Evolutionary conservation across 2,797 vertebrate genomes (phyloP).

Genomic region (Dermochelys coriacea): DNA sequence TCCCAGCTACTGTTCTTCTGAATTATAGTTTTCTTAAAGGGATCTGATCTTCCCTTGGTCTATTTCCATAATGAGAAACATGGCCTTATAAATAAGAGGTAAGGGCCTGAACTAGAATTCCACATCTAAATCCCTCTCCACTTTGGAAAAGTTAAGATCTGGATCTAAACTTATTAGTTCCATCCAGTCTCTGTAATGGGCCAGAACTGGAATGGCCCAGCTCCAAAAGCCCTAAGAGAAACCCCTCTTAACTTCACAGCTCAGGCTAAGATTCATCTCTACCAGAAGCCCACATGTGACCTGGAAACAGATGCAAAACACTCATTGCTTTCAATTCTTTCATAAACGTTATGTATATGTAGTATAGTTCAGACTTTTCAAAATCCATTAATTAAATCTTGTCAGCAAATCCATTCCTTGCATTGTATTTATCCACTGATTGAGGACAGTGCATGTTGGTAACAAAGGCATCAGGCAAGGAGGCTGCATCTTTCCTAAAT

Average conservation of each 20-base stretch:
- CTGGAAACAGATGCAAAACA: not conserved
- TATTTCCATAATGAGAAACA: not conserved
- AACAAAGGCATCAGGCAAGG: conserved; percentile 37
- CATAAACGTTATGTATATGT: conserved; percentile 12
- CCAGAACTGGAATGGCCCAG: not conserved
- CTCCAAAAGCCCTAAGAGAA: not conserved
- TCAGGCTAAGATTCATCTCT: fast-evolving
- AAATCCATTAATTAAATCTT: conserved; percentile 52
- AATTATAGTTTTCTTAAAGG: not conserved
- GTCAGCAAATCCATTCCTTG: conserved; percentile 23
- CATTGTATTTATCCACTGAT: conserved; percentile 46
- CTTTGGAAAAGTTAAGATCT: not conserved
- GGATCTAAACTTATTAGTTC: not conserved
- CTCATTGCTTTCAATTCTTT: conserved; percentile 27
- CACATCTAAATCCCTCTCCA: not conserved
- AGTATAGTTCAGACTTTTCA: not conserved
- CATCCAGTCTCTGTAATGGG: not conserved
- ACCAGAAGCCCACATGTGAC: not conserved
- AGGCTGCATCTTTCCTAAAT: conserved; percentile 7
- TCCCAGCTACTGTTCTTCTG: not conserved
- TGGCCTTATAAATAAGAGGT: not conserved
- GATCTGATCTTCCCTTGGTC: not conserved
- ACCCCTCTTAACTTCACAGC: not conserved
- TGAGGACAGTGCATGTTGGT: not conserved
- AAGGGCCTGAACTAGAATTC: not conserved